Evolutionary conservation across 2,888 invertebrate genomes (phyloP), one percentile per base, ranked within the genome.

Genomic region (Zonitis immaculata): DNA sequence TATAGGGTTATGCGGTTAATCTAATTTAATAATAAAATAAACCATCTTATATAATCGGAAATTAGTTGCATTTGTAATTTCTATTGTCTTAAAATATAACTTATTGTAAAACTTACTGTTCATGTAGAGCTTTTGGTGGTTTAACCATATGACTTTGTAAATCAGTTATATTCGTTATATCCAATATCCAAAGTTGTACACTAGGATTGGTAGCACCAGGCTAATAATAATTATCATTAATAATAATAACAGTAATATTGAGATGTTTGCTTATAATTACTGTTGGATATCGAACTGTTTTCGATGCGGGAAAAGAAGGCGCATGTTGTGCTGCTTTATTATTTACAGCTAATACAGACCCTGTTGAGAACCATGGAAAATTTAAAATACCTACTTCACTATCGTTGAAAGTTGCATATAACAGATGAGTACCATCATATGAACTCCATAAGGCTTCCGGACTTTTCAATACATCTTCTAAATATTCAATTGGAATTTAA

Each of bases 391-490:
- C 85, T 50, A 91, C 90, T 59, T 82, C 81, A 51, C 85, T 83
- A 77, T 93, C 93, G 78, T 93, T 91, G 78, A 92, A 93, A 63
- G 87, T 85, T 49, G 89, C 91, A 77, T 85, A 97, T 73, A 95
- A 82, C 55, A 97, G 83, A 68, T 87, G 85, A 32, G 85, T 82
- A 47, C 94, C 94, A 73, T 91, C 89, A 14, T 82, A 79, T 51
- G 87, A 91, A 73, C 89, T 86, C 96, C 96, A 97, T 64, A 91
- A 79, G 44, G 95, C 95, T 70, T 90, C 85, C 52, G 85, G 87
- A 60, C 81, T 80, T 62, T 86, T 85, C 69, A 95, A 81, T 70
- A 95, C 87, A 79, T 95, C 94, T 82, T 95, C 95, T 22, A 22
- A 22, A 22, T 22, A 22, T 22, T 22, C 22, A 22, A 22, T n/a